Evolutionary conservation across 2,113 vertebrate species (phyloP).

Genomic region (Eptesicus fuscus): DNA sequence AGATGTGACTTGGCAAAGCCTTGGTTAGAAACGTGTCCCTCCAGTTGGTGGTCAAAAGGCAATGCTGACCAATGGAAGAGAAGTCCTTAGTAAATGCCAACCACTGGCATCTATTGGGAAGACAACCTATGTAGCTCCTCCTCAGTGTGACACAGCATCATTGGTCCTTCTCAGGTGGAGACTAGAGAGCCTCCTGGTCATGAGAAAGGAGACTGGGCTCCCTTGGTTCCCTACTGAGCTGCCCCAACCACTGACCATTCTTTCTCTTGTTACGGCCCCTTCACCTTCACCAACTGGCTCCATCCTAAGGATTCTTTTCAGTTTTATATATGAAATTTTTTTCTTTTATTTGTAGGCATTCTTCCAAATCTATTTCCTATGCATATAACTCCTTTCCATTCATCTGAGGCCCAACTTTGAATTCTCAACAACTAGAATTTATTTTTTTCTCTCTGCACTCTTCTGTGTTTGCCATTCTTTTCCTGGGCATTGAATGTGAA

Average conservation of each 20-base stretch:
- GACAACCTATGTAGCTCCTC: fast-evolving
- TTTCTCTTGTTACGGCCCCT: neutral
- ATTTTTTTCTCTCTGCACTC: neutral
- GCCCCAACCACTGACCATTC: neutral
- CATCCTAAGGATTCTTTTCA: neutral
- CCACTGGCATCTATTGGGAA: neutral
- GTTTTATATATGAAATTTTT: neutral
- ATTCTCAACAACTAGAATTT: neutral
- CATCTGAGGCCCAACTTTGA: neutral
- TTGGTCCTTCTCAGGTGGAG: neutral
- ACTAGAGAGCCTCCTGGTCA: neutral
- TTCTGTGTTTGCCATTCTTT: neutral
- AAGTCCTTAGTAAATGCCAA: neutral
- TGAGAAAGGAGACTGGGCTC: neutral
- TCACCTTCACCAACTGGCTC: neutral
- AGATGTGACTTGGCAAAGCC: neutral
- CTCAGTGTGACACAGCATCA: fast-evolving
- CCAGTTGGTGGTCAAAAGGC: neutral
- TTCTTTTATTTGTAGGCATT: neutral
- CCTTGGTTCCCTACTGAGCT: neutral
- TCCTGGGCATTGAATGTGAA: neutral
- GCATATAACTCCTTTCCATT: neutral
- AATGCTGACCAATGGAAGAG: too few species aligned
- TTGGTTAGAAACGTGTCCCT: fast-evolving
- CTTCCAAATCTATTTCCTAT: neutral